Conservation (phyloP, 1,140 invertebrate genomes). For the Penaeus japonicus region DNA sequence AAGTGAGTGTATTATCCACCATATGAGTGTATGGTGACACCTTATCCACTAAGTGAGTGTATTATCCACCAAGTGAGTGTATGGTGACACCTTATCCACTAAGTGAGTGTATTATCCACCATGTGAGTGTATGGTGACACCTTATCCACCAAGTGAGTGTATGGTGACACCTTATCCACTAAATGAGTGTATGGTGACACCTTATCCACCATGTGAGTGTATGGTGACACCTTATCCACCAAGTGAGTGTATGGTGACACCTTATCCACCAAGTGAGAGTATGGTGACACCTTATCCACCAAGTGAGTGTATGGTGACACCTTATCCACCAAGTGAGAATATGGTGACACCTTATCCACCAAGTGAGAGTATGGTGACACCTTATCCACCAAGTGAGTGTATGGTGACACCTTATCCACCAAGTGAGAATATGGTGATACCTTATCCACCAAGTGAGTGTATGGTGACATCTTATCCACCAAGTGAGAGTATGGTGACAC, state of each 20-base stretch:
- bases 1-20: too few species aligned
- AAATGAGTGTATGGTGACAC: constrained; percentile 9
- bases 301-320: constrained; percentile 13
- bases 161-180: constrained; percentile 24
- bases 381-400: background rate
- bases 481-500: background rate
- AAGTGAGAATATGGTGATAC: constrained; percentile 33
- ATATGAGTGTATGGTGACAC: constrained; percentile 3
- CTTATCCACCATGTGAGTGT: background rate
- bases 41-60: background rate
- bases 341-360: constrained; percentile 29
- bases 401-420: too few species aligned
- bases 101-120: constrained; percentile 1
- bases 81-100: background rate
- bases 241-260: constrained; percentile 13
- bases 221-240: constrained; percentile 29
- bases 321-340: background rate
- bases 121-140: constrained; percentile 8
- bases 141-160: background rate
- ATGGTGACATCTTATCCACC: background rate
- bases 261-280: background rate
- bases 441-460: constrained; percentile 36
- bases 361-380: constrained; percentile 8
- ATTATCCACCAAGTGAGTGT: constrained; percentile 41
- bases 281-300: constrained; percentile 29